Evolutionary conservation across 2,888 invertebrate genomes (phyloP).

Genomic region (Cacoxenus indagator): DNA sequence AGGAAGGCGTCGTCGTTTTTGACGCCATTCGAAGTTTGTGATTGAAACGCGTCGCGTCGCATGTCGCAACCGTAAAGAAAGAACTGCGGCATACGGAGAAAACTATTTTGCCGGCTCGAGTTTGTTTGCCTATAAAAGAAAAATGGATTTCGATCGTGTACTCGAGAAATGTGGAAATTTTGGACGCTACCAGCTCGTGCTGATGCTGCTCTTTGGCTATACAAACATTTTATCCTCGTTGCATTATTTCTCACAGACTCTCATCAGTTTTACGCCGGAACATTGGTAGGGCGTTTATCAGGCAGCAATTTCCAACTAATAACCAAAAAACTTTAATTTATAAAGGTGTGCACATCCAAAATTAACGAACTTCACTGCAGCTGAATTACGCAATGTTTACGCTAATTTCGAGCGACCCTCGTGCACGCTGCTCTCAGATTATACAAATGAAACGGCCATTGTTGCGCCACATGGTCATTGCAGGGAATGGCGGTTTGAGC

Average conservation of each 20-base stretch:
- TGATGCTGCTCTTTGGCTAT: conserved; percentile 72
- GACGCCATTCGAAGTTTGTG: too few relatives aligned
- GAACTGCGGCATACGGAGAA: too few relatives aligned
- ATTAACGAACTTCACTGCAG: conserved; percentile 39
- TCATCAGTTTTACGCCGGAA: conserved; percentile 72
- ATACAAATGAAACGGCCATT: conserved; percentile 34
- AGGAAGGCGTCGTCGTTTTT: too few relatives aligned
- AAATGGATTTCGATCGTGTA: conserved; percentile 72
- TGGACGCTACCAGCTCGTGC: conserved; percentile 71
- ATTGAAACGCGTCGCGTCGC: too few relatives aligned
- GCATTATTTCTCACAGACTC: conserved; percentile 75
- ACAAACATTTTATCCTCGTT: conserved; percentile 73
- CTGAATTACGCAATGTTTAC: conserved; percentile 45
- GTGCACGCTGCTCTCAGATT: conserved; percentile 45
- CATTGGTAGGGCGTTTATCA: too few relatives aligned
- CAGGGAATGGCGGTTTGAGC: conserved; percentile 74
- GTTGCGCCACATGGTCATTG: conserved; percentile 54
- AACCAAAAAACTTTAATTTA: too few relatives aligned
- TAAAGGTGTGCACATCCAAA: conserved; percentile 63
- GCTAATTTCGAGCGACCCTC: conserved; percentile 44
- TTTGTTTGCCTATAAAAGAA: too few relatives aligned
- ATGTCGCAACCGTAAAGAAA: too few relatives aligned
- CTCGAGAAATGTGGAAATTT: conserved; percentile 73
- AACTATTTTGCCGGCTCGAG: too few relatives aligned
- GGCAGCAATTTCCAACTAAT: too few relatives aligned